Evolutionary conservation across 1,140 invertebrate genomes (phyloP).

Genomic region (Formica selysi): DNA sequence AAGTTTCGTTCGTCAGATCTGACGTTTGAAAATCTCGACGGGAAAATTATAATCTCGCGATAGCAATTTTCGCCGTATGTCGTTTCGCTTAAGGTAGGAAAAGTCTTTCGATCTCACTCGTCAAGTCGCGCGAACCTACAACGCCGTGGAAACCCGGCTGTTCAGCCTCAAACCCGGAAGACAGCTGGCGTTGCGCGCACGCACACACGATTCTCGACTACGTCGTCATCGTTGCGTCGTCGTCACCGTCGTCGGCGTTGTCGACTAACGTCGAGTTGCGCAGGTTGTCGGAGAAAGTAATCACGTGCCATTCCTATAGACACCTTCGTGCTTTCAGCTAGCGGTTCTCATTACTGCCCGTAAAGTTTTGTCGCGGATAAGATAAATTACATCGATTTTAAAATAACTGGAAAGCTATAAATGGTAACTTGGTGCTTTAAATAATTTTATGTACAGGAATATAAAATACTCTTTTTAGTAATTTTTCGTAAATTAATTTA

Average conservation of each 20-base stretch:
- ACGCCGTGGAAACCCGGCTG: slow-evolving; percentile 39
- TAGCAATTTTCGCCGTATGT: slow-evolving; percentile 42
- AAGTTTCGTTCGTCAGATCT: neutral
- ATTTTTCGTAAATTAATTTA: slow-evolving; percentile 19
- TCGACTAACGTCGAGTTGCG: slow-evolving; percentile 23
- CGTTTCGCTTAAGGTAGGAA: slow-evolving; percentile 14
- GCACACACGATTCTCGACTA: slow-evolving; percentile 27
- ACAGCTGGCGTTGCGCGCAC: slow-evolving; percentile 48
- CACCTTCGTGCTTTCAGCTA: slow-evolving; percentile 53
- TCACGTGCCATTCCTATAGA: slow-evolving; percentile 61
- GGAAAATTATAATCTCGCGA: slow-evolving; percentile 21
- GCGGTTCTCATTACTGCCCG: slow-evolving; percentile 25
- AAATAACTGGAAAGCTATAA: neutral
- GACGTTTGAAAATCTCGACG: neutral
- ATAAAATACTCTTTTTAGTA: neutral
- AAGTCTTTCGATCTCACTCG: slow-evolving; percentile 47
- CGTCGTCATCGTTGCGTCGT: slow-evolving; percentile 58
- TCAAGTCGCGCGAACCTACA: slow-evolving; percentile 20
- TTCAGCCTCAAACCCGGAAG: slow-evolving; percentile 55
- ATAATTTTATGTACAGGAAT: neutral
- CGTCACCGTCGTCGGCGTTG: slow-evolving; percentile 45
- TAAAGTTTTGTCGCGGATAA: neutral
- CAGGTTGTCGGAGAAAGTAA: slow-evolving; percentile 57
- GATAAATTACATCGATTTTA: neutral
- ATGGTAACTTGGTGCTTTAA: neutral